Percentiles rank a stretch among this genome's conserved stretches.
Evolutionary conservation across 2,113 vertebrate genomes (phyloP).

Genomic region (Dermatemys mawii): DNA sequence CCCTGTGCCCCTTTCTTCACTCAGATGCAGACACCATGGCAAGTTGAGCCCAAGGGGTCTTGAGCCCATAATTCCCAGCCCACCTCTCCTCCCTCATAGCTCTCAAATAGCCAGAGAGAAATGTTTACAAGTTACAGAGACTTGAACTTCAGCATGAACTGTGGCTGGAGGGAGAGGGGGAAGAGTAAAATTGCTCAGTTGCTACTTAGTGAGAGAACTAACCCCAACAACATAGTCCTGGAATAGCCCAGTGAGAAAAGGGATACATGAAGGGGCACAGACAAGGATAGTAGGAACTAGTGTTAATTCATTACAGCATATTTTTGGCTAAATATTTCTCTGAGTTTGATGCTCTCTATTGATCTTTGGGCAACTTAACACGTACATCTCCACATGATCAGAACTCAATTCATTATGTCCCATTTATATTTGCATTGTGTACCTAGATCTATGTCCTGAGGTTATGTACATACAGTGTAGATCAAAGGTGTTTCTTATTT

Average conservation of each 20-base stretch:
- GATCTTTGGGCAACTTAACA: neutral
- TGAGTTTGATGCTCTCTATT: neutral
- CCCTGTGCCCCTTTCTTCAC: no score
- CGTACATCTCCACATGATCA: neutral
- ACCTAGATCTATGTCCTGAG: neutral
- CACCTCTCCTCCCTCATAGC: neutral
- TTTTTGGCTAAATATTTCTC: neutral
- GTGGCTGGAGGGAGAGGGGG: neutral
- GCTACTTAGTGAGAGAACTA: neutral
- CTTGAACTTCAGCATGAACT: rapidly evolving
- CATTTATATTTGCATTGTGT: neutral
- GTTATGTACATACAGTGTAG: rapidly evolving
- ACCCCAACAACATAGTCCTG: neutral
- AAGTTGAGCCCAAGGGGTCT: neutral
- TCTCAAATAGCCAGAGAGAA: neutral
- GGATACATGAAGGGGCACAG: neutral
- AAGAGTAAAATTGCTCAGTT: neutral
- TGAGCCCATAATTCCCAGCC: neutral
- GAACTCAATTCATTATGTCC: no score
- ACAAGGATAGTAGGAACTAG: neutral
- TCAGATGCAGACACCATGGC: no score
- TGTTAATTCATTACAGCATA: neutral
- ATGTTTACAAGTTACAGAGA: neutral
- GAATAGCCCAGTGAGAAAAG: neutral
- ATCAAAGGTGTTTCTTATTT: neutral